phyloP scores from a whole-genome alignment of 2,888 invertebrate genomes.

The Rhagium mordax region DNA sequence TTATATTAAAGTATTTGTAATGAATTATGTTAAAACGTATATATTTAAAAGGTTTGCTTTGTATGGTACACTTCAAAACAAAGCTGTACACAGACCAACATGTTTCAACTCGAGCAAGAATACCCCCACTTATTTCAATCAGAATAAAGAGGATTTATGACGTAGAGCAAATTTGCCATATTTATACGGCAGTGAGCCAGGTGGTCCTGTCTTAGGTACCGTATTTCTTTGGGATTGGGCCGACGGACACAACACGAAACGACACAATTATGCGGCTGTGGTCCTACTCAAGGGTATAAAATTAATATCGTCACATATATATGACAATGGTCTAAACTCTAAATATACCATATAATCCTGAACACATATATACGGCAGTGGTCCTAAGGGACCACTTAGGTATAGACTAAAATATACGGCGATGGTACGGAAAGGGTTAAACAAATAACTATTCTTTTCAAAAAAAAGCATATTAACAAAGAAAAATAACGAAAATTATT shows the following conservation, averaged over 20 bases:
- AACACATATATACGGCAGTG: slow-evolving; percentile 12
- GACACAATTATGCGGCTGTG: slow-evolving; percentile 16
- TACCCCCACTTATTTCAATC: background rate
- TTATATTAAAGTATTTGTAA: slow-evolving; percentile 6
- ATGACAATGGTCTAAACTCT: background rate
- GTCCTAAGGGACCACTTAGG: slow-evolving; percentile 3
- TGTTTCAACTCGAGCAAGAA: slow-evolving; percentile 10
- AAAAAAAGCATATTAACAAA: no score
- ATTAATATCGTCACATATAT: slow-evolving; percentile 15
- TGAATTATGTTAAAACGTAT: background rate
- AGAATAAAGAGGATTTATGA: background rate
- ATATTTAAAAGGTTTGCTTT: slow-evolving; percentile 25
- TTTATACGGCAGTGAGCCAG: slow-evolving; percentile 15
- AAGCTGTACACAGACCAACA: slow-evolving; percentile 21
- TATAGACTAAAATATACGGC: slow-evolving; percentile 1
- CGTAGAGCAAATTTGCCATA: slow-evolving; percentile 2
- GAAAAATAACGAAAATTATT: no score
- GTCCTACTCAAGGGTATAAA: slow-evolving; percentile 13
- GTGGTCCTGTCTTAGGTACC: slow-evolving; percentile 13
- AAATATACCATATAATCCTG: slow-evolving; percentile 2
- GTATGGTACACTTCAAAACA: slow-evolving; percentile 29
- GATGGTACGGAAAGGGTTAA: slow-evolving; percentile 10
- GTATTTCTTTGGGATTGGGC: slow-evolving; percentile 15
- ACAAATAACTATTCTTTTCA: no score
- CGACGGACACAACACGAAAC: slow-evolving; percentile 9